phyloP scores from a whole-genome alignment of 2,888 invertebrate genomes.

The Ormyrus nitidulus region DNA sequence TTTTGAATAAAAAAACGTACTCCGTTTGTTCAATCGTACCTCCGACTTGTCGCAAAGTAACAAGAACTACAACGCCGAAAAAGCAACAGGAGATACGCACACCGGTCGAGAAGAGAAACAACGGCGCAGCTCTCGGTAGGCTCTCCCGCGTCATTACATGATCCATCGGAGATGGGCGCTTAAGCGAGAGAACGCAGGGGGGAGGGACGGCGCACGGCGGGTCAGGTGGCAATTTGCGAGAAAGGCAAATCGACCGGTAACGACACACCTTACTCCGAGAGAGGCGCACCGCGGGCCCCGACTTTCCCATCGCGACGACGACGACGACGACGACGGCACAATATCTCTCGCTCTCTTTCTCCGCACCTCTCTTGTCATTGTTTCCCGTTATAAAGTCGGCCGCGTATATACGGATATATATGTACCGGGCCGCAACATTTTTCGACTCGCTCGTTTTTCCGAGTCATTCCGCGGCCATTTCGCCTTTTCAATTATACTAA shows the following conservation, averaged over 20 bases:
- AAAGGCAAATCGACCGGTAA: constrained; percentile 39
- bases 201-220: no score
- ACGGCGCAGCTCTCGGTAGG: no score
- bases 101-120: no score
- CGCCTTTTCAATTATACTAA: constrained; percentile 23
- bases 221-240: constrained; percentile 40
- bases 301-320: background rate
- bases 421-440: background rate
- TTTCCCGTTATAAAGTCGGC: constrained; percentile 44
- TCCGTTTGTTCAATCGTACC: no score
- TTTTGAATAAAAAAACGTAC: no score
- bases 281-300: constrained; percentile 6
- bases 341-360: background rate
- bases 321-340: background rate
- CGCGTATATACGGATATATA: constrained; percentile 9
- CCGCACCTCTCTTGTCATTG: constrained; percentile 19
- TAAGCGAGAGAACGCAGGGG: no score
- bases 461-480: constrained; percentile 18
- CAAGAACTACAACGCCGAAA: no score
- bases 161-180: no score
- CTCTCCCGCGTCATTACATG: no score
- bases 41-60: no score
- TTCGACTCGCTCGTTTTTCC: background rate
- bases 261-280: constrained; percentile 33
- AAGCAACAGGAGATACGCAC: no score